Evolutionary conservation across 2,888 invertebrate species (phyloP), one percentile per base, ranked within the genome.

Genomic region (Euproctis similis): DNA sequence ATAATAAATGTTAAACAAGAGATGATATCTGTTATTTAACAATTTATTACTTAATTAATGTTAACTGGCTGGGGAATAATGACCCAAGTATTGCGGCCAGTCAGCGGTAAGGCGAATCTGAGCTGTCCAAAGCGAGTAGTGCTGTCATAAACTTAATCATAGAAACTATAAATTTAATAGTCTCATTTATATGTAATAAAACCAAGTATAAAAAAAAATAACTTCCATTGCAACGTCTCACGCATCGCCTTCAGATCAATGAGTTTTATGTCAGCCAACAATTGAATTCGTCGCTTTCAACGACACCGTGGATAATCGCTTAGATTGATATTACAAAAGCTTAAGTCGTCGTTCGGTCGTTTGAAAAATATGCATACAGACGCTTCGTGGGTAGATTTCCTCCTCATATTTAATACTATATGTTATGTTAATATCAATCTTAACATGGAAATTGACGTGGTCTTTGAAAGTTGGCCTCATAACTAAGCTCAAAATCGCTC

Each of bases 111-210:
- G 51, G 50, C 55, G 41, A 56, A 62, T 54, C 53, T 51, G 38
- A 53, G 58, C 47, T 54, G 57, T 59, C 46, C 51, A 49, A 57
- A 55, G 58, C 49, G 63, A 63, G 62, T 57, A 58, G 60, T 62
- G 43, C 46, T n/a, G 53, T 69, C 72, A 57, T 81, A 71, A 76
- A 77, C 52, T 62, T 72, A 72, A 77, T 76, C 74, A 74, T 66
- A 59, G 56, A 57, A 63, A 65, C 71, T 65, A 76, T 78, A 76
- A 73, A 75, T 68, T 71, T 78, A 69, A 80, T 68, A 62, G 69
- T 64, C 77, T 77, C 74, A 77, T 81, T 78, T 78, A 72, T 66
- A 69, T 54, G 63, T 72, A 72, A 78, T 80, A 78, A 82, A 81
- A 68, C 53, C 55, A 58, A 67, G 75, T 69, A 76, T 80, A 78